These are phyloP conservation scores for Sinocyclocheilus grahami DNA, from an alignment of 2,113 vertebrate species.

Conservation along the genomic window DNA sequence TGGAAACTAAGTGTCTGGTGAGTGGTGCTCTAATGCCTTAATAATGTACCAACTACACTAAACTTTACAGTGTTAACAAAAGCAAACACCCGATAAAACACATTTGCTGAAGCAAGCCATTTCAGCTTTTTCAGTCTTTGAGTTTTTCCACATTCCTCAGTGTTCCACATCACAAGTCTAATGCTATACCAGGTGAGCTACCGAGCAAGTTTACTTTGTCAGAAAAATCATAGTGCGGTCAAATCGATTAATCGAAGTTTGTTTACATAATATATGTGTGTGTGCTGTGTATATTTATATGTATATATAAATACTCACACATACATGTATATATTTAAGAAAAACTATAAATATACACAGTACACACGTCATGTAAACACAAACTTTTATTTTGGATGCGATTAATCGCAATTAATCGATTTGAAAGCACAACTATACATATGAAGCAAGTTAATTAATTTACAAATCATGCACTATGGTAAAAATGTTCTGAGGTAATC, in stretches of 20 bases:
- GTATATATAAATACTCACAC: too few relatives aligned
- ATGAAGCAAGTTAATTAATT: background rate
- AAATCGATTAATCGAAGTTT: too few relatives aligned
- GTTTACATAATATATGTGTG: too few relatives aligned
- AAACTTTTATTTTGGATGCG: too few relatives aligned
- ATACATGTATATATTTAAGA: too few relatives aligned
- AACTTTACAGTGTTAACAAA: background rate
- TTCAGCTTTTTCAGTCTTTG: background rate
- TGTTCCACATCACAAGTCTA: background rate
- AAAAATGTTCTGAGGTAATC: background rate
- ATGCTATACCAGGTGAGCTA: background rate
- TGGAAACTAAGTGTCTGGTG: too few relatives aligned
- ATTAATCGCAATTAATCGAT: too few relatives aligned
- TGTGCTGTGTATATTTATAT: too few relatives aligned
- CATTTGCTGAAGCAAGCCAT: background rate
- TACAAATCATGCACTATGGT: background rate
- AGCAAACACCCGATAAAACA: background rate
- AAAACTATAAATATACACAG: too few relatives aligned
- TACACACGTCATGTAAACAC: too few relatives aligned
- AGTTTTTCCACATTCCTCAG: background rate
- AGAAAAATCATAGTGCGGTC: background rate
- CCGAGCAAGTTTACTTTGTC: background rate
- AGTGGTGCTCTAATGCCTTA: too few relatives aligned
- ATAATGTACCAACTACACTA: background rate
- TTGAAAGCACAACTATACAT: background rate